Percentiles rank a stretch among this genome's conserved stretches.
Conservation (phyloP, 1,140 invertebrate species). For the Drosophila nikananu region DNA sequence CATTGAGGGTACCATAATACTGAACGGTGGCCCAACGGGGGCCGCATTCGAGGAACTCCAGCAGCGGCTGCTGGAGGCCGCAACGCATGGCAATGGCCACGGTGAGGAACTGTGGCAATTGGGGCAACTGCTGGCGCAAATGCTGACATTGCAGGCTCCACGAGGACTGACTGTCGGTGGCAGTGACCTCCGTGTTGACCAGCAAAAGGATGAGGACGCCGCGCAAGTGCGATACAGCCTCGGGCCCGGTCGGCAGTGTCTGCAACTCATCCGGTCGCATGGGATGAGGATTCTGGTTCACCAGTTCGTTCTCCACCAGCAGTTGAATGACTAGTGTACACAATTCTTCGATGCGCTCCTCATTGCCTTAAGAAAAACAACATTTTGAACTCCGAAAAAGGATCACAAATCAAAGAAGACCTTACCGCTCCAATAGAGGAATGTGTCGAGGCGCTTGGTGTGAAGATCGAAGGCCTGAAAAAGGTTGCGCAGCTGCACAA, state of each 20-base stretch:
- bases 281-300: neutral
- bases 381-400: neutral
- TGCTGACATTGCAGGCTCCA: constrained; percentile 46
- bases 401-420: neutral
- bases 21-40: constrained; percentile 37
- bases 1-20: constrained; percentile 39
- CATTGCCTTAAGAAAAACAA: constrained; percentile 38
- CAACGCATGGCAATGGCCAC: constrained; percentile 29
- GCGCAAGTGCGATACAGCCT: constrained; percentile 35
- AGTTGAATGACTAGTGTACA: constrained; percentile 4
- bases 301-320: constrained; percentile 40
- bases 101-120: constrained; percentile 23
- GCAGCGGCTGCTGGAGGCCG: constrained; percentile 28
- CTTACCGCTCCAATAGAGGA: constrained; percentile 40
- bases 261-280: neutral
- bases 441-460: constrained; percentile 23
- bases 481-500: constrained; percentile 26
- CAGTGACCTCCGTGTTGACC: constrained; percentile 21
- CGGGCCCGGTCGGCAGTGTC: neutral
- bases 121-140: constrained; percentile 28
- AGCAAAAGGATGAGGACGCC: constrained; percentile 33
- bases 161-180: neutral
- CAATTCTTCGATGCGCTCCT: constrained; percentile 36
- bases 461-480: constrained; percentile 8
- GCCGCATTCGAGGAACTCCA: constrained; percentile 47